These are phyloP conservation scores for Sturnira hondurensis DNA, from an alignment of 2,113 vertebrate species.

Conservation along the genomic window DNA sequence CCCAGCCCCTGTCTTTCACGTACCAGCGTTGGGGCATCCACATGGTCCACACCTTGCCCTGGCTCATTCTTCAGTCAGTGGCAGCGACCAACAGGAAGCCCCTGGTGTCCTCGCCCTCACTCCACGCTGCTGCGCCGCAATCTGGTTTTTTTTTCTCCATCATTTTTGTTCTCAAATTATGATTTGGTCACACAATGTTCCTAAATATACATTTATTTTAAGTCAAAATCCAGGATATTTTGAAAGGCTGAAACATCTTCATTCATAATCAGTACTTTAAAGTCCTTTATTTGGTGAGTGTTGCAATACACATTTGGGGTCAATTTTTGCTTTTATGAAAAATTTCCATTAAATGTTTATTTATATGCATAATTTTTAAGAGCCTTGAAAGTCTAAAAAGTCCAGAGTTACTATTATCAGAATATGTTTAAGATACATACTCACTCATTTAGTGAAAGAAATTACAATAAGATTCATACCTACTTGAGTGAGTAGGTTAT, in stretches of 20 bases:
- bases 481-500: background rate
- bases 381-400: background rate
- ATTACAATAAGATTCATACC: background rate
- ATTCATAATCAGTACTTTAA: constrained; percentile 1
- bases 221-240: constrained; percentile 4
- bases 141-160: background rate
- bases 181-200: background rate
- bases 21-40: background rate
- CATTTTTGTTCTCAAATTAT: background rate
- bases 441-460: constrained; percentile 22
- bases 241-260: background rate
- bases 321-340: background rate
- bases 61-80: background rate
- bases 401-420: background rate
- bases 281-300: background rate
- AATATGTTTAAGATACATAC: background rate
- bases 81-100: background rate
- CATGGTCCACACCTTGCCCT: accelerated
- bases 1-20: background rate
- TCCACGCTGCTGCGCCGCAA: background rate
- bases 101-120: background rate
- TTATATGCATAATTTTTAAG: background rate
- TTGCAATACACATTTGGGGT: background rate
- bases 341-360: background rate
- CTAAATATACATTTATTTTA: background rate